Percentiles rank a stretch among this genome's conserved stretches.
Evolutionary conservation across 2,113 vertebrate genomes (phyloP).

Genomic region (Canis aureus): DNA sequence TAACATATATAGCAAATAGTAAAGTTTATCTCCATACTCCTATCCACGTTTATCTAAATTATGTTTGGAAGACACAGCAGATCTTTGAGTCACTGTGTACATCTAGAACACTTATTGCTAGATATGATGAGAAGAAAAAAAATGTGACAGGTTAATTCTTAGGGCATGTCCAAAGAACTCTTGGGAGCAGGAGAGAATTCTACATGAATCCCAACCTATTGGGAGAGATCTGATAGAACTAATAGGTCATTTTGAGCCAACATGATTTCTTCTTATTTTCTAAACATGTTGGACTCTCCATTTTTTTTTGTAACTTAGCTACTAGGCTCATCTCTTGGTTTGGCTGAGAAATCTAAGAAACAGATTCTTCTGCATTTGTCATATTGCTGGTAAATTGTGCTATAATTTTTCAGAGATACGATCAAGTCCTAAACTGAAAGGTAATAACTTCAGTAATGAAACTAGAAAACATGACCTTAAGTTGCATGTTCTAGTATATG

Average conservation of each 20-base stretch:
- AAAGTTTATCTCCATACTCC: background rate
- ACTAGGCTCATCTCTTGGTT: background rate
- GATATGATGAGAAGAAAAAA: background rate
- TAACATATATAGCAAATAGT: background rate
- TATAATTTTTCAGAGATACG: background rate
- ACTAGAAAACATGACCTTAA: conserved; percentile 39
- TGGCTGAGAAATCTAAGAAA: conserved; percentile 53
- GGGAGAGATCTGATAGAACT: background rate
- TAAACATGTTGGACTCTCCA: background rate
- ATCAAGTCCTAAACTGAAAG: conserved; percentile 28
- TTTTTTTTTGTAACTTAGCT: background rate
- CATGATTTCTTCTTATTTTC: conserved; percentile 42
- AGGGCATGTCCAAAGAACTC: background rate
- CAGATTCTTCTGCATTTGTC: conserved; percentile 42
- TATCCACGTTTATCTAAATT: background rate
- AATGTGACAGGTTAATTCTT: background rate
- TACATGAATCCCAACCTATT: background rate
- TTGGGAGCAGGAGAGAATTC: background rate
- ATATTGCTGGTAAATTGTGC: conserved; percentile 33
- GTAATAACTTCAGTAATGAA: conserved; percentile 25
- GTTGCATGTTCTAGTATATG: background rate
- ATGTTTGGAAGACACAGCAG: background rate
- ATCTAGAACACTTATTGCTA: background rate
- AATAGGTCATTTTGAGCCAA: background rate
- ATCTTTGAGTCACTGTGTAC: background rate